Evolutionary conservation across 37 sponge, comb jelly and placozoan species (phyloP).

Genomic region (Oopsacas minuta): DNA sequence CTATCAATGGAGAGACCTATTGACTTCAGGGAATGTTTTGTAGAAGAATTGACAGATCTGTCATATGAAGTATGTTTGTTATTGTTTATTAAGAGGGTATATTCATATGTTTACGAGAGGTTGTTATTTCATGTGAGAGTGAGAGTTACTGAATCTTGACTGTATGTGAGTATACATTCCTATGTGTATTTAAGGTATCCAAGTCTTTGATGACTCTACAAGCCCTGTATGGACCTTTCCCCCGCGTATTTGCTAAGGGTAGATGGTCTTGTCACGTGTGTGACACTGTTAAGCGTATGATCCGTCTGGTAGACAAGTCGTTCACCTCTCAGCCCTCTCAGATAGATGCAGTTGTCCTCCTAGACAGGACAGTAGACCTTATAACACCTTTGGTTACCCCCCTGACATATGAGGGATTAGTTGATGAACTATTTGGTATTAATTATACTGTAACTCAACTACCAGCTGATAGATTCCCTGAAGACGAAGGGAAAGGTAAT

Average conservation of each 20-base stretch:
- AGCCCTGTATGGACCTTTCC: slow-evolving; percentile 77
- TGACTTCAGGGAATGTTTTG: slow-evolving; percentile 47
- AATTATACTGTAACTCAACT: slow-evolving; percentile 35
- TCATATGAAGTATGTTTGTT: not conserved
- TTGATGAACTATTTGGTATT: slow-evolving; percentile 84
- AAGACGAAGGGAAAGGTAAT: slow-evolving; percentile 8
- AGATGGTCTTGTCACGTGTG: slow-evolving; percentile 49
- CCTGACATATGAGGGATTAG: slow-evolving; percentile 91
- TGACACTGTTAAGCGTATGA: slow-evolving; percentile 59
- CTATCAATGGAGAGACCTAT: slow-evolving; percentile 50
- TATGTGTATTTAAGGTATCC: slow-evolving; percentile 26
- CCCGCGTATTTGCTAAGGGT: slow-evolving; percentile 71
- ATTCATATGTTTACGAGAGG: too few relatives aligned
- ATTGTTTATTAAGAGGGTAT: too few relatives aligned
- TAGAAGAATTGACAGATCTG: not conserved
- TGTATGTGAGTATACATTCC: not conserved
- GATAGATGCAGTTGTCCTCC: slow-evolving; percentile 61
- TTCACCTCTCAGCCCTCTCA: slow-evolving; percentile 36
- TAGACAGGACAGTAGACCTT: slow-evolving; percentile 86
- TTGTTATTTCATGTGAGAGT: too few relatives aligned
- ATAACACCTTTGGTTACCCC: slow-evolving; percentile 86
- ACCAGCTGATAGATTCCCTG: slow-evolving; percentile 11
- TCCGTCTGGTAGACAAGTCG: not conserved
- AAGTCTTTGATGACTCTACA: slow-evolving; percentile 66
- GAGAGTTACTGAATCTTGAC: too few relatives aligned